phyloP scores from a whole-genome alignment of 2,888 invertebrate species.

The Drosophila dives region DNA sequence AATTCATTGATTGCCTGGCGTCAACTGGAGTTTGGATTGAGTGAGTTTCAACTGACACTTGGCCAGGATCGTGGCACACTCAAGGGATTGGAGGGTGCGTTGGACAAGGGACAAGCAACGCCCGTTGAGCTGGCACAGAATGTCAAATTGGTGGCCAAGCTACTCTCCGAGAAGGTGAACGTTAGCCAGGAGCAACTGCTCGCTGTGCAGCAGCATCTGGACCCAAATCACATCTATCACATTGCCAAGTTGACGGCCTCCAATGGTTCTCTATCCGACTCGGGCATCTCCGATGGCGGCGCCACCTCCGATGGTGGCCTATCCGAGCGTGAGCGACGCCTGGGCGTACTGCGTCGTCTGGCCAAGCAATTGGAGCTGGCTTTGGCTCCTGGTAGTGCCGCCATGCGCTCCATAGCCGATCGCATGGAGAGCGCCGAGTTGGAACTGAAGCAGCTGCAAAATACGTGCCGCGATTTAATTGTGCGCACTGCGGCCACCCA shows the following conservation, averaged over 20 bases:
- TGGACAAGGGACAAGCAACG: constrained; percentile 83
- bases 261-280: constrained; percentile 89
- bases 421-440: constrained; percentile 89
- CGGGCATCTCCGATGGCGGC: constrained; percentile 91
- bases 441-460: constrained; percentile 88
- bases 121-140: constrained; percentile 84
- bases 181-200: constrained; percentile 83
- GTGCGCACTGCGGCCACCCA: constrained; percentile 85
- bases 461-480: constrained; percentile 88
- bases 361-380: constrained; percentile 89
- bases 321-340: constrained; percentile 88
- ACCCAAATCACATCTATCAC: constrained; percentile 83
- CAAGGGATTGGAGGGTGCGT: constrained; percentile 84
- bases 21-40: constrained; percentile 91
- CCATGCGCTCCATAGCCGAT: constrained; percentile 87
- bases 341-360: constrained; percentile 88
- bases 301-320: constrained; percentile 89
- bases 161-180: constrained; percentile 85
- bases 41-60: constrained; percentile 91
- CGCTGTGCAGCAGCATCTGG: constrained; percentile 83
- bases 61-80: constrained; percentile 88
- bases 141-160: constrained; percentile 85
- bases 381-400: constrained; percentile 89
- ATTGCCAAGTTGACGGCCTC: constrained; percentile 84
- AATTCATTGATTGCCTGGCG: constrained; percentile 90